Percentiles rank a stretch among this genome's conserved stretches.
These are phyloP conservation scores for Tonatia bakeri DNA, from an alignment of 2,113 vertebrate species.

Conservation along the genomic window DNA sequence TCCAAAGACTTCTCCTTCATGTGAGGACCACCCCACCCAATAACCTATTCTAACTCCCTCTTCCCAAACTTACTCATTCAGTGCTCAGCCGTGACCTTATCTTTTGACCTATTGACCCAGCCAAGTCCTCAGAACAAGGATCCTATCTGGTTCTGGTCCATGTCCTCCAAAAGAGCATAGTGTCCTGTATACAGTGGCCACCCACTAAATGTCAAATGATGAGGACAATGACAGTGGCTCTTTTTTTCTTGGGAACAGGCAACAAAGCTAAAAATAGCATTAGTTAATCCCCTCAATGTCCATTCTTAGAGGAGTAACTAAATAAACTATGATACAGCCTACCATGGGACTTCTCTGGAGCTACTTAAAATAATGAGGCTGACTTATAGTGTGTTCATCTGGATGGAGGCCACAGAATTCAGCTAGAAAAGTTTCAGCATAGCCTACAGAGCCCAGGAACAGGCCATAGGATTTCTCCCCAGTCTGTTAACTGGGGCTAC, in stretches of 20 bases:
- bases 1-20: rapidly evolving
- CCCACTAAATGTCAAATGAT: neutral
- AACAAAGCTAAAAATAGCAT: neutral
- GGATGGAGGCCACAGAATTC: neutral
- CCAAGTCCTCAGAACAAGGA: neutral
- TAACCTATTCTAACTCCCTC: neutral
- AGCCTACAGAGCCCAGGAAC: neutral
- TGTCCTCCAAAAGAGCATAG: neutral
- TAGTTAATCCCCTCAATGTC: neutral
- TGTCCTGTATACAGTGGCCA: neutral
- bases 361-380: neutral
- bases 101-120: neutral
- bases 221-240: neutral
- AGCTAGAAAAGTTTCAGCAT: neutral
- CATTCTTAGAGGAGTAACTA: neutral
- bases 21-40: rapidly evolving
- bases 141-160: rapidly evolving
- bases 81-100: neutral
- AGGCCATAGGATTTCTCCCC: neutral
- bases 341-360: too few relatives aligned
- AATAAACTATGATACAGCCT: neutral
- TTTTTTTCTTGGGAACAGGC: neutral
- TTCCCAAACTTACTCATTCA: neutral
- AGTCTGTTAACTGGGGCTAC: too few relatives aligned
- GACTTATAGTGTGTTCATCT: neutral